Conservation (phyloP, 2,888 invertebrate genomes). For the Acanthosepion pharaonis region DNA sequence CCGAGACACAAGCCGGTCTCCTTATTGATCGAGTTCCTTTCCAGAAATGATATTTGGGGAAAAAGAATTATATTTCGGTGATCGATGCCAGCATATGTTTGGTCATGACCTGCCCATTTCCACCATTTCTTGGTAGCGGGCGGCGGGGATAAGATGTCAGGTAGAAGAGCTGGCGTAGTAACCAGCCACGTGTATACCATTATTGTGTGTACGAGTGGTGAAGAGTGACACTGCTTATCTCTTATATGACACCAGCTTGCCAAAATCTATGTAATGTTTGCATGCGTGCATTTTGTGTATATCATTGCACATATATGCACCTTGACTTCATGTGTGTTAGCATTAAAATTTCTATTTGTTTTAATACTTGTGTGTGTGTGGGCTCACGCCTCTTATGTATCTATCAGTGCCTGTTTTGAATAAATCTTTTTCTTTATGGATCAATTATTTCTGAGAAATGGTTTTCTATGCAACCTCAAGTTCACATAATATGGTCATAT, state of each 20-base stretch:
- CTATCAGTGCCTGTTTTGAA: too few species aligned
- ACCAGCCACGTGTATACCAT: background rate
- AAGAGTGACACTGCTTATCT: background rate
- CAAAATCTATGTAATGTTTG: background rate
- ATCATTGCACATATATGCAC: background rate
- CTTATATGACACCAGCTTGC: background rate
- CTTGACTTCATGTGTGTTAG: too few species aligned
- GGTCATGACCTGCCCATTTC: background rate
- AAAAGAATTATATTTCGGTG: background rate
- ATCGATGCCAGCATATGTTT: background rate
- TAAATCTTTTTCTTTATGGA: too few species aligned
- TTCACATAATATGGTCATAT: background rate
- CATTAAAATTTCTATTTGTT: too few species aligned
- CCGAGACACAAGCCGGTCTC: slow-evolving; percentile 33
- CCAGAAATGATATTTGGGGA: slow-evolving; percentile 33
- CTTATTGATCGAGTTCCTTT: background rate
- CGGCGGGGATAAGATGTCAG: too few species aligned
- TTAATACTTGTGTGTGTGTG: too few species aligned
- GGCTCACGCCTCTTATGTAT: too few species aligned
- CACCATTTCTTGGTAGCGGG: background rate
- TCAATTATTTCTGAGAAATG: too few species aligned
- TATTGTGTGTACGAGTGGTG: background rate
- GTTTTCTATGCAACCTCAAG: too few species aligned
- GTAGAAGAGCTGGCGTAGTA: background rate
- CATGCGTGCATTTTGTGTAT: background rate